A percentile compares a stretch with the other conserved stretches of the same genome.
phyloP scores from a whole-genome alignment of 2,113 vertebrate species.

The Corvus moneduloides region DNA sequence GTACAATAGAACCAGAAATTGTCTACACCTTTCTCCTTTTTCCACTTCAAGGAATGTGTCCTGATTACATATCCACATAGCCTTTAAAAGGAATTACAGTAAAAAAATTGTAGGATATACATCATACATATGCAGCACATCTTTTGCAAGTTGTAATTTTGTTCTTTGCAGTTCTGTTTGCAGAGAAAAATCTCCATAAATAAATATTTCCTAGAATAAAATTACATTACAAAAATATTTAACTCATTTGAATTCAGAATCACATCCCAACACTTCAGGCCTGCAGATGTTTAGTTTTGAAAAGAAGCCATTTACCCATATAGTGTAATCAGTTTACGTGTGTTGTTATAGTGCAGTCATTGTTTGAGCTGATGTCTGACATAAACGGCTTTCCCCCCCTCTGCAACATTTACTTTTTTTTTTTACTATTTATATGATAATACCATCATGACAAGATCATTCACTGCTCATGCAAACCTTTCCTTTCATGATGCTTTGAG shows the following conservation, averaged over 20 bases:
- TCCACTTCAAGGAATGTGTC: background rate
- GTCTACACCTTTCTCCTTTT: background rate
- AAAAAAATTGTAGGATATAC: background rate
- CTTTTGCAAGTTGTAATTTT: background rate
- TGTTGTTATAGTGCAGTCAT: constrained; percentile 8
- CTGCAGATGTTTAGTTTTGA: constrained; percentile 28
- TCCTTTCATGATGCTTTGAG: constrained; percentile 4
- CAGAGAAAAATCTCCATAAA: background rate
- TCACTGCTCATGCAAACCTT: background rate
- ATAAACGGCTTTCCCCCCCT: background rate
- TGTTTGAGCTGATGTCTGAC: constrained; percentile 2
- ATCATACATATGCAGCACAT: background rate
- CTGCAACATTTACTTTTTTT: background rate
- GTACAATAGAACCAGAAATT: background rate
- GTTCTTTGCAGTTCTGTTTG: background rate
- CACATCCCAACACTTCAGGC: background rate
- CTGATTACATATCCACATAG: background rate
- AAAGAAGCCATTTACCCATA: background rate
- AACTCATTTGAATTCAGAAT: constrained; percentile 34
- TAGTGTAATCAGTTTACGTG: background rate
- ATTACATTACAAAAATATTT: background rate
- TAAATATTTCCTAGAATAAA: background rate
- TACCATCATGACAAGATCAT: background rate
- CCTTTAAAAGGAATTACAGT: background rate
- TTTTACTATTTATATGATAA: constrained; percentile 10